phyloP scores from a whole-genome alignment of 2,888 invertebrate genomes.

The Noctua fimbriata region DNA sequence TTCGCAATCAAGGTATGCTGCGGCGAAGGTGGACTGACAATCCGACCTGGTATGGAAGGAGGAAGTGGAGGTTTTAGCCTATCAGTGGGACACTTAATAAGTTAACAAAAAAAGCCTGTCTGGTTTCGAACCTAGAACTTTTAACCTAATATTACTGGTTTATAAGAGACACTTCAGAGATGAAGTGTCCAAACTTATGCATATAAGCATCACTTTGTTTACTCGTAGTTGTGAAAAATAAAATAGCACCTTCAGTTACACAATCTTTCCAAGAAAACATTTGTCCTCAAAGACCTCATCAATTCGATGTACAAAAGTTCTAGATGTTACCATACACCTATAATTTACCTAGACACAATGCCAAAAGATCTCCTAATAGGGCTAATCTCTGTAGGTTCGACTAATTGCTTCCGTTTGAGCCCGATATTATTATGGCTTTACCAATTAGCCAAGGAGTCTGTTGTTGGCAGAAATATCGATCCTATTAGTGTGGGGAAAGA shows the following conservation, averaged over 20 bases:
- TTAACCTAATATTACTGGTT: neutral
- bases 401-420: constrained; percentile 28
- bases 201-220: too few species aligned
- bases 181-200: too few species aligned
- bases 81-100: too few species aligned
- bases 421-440: constrained; percentile 14
- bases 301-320: neutral
- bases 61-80: too few species aligned
- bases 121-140: neutral
- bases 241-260: neutral
- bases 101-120: too few species aligned
- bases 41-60: too few species aligned
- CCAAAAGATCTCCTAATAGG: constrained; percentile 3
- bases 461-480: constrained; percentile 48
- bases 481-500: constrained; percentile 14
- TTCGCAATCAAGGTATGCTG: too few species aligned
- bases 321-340: too few species aligned
- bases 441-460: constrained; percentile 43
- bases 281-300: too few species aligned
- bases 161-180: too few species aligned
- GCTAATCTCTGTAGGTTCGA: constrained; percentile 9
- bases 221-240: neutral
- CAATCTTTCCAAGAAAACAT: neutral
- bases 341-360: neutral
- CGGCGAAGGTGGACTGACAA: too few species aligned